Conservation (phyloP, 2,888 invertebrate species). For the Alentia gelatinosa region DNA sequence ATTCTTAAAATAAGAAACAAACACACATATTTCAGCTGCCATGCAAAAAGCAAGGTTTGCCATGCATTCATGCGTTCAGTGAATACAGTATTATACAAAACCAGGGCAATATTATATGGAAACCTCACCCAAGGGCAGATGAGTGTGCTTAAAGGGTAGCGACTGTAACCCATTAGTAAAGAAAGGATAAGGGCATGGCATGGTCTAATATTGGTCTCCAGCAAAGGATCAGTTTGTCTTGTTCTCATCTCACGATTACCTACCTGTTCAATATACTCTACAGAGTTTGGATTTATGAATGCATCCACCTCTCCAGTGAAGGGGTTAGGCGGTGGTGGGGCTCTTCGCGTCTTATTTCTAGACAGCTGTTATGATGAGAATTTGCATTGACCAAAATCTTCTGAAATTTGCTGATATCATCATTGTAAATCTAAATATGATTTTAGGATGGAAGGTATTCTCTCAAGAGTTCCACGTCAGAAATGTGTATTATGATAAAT, state of each 20-base stretch:
- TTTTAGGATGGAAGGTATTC: no score
- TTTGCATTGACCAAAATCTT: not conserved
- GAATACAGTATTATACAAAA: not conserved
- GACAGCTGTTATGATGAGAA: not conserved
- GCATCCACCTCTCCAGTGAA: constrained; percentile 26
- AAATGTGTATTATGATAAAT: no score
- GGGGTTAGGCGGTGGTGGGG: constrained; percentile 8
- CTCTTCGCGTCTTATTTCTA: not conserved
- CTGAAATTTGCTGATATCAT: no score
- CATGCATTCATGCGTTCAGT: not conserved
- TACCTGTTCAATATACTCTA: constrained; percentile 12
- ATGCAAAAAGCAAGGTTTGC: not conserved
- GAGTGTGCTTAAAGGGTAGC: not conserved
- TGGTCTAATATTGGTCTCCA: not conserved
- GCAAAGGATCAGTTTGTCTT: not conserved
- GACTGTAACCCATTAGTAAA: not conserved
- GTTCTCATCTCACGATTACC: not conserved
- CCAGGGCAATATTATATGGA: not conserved
- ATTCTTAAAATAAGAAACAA: no score
- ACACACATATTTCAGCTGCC: not conserved
- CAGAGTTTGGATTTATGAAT: not conserved
- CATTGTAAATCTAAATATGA: not conserved
- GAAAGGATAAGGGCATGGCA: not conserved
- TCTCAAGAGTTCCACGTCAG: no score
- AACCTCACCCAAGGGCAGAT: not conserved